A percentile compares a stretch with the other conserved stretches of the same genome.
These are phyloP conservation scores for Lasioglossum malachurum DNA, from an alignment of 2,888 invertebrate species.

Conservation along the genomic window DNA sequence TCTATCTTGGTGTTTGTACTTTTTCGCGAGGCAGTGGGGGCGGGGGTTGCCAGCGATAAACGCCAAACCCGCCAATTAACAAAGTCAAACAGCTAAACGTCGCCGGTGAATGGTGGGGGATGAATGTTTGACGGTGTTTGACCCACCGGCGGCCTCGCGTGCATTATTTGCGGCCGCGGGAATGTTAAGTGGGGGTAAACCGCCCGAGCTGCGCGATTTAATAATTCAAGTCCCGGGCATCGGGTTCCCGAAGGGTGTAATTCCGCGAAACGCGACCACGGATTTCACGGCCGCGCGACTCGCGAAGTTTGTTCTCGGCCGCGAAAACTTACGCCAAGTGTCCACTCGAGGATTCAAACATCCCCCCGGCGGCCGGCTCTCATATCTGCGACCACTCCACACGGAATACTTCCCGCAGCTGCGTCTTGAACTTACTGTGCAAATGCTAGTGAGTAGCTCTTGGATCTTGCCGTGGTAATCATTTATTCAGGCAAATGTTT, in stretches of 20 bases:
- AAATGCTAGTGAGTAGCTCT: neutral
- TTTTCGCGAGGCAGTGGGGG: neutral
- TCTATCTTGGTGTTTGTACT: neutral
- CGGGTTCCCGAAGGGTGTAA: neutral
- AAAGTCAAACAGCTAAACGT: slow-evolving; percentile 36
- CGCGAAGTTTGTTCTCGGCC: neutral
- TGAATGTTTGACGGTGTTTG: slow-evolving; percentile 29
- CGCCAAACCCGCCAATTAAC: slow-evolving; percentile 45
- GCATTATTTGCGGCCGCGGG: neutral
- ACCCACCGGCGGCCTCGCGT: slow-evolving; percentile 1
- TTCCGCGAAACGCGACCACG: neutral
- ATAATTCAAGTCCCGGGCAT: neutral
- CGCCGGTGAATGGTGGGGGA: slow-evolving; percentile 19
- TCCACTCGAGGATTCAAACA: slow-evolving; percentile 1
- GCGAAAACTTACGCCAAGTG: slow-evolving; percentile 1
- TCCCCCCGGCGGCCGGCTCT: neutral
- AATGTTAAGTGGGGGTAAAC: neutral
- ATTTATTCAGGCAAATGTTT: neutral
- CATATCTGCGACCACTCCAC: neutral
- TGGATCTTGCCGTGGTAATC: neutral
- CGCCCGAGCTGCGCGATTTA: neutral
- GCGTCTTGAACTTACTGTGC: neutral
- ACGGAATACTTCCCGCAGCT: neutral
- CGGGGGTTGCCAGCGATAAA: slow-evolving; percentile 23
- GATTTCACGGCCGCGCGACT: slow-evolving; percentile 4